Base-by-base conservation (phyloP, 2,113 vertebrate genomes). In the Scomber scombrus region DNA sequence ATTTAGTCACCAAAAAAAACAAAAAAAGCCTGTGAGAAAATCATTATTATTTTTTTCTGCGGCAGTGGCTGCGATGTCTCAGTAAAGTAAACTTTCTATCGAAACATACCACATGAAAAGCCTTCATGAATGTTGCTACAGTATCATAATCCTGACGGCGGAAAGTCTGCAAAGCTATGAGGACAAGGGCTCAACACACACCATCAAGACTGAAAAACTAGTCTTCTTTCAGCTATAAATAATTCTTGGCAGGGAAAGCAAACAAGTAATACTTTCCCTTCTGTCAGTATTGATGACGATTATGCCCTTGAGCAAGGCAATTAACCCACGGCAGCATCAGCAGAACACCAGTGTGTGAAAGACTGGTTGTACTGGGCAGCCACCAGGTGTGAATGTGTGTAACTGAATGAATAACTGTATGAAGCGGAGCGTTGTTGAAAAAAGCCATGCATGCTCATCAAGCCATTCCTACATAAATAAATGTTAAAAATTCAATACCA, bases 221-320 rank as follows among this genome's bases (percentile, higher is more conserved):
- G 49, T 87, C 55, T 79, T 40, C 34, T 58, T 40, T 64, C 62
- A 23, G 52, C 18, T 52, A 54, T 50, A 70, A 88, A 86, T 81
- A 74, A 65, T 40, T 82, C 70, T 68, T 11, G 0, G 78, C 65
- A 12, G 26, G 55, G 52, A 85, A 80, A 60, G 16, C 45, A 62
- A 80, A 71, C 60, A 71, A 84, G 62, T 81, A 80, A 71, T 57
- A 57, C 70, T 23, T 57, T 86, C 70, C 56, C 34, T 16, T 73
- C 63, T 79, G 77, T 85, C 62, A 29, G 40, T 75, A 67, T 23
- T 52, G 70, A 79, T 82, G 70, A 80, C 62, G 46, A 16, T 69
- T 70, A 23, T 63, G 52, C 76, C 54, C 69, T 82, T 81, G 58
- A 82, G 81, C 74, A 64, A 85, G n/a, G 71, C 68, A 60, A 56